Evolutionary conservation across 2,888 invertebrate species (phyloP).

Genomic region (Dolichopus griseipennis): DNA sequence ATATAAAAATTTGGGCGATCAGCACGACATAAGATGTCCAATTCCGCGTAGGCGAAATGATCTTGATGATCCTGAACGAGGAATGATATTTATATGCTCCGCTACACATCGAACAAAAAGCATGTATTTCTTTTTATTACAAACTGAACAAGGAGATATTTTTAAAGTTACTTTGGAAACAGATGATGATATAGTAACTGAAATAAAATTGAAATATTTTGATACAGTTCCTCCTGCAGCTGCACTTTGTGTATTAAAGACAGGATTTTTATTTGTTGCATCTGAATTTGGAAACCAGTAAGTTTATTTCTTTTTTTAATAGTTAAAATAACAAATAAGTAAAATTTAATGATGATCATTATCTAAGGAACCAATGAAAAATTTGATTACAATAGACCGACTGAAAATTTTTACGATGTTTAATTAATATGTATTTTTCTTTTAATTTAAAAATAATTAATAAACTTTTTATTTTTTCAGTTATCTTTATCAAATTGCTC

Average conservation of each 20-base stretch:
- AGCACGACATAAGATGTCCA: slow-evolving; percentile 96
- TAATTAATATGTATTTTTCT: neutral
- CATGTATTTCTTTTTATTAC: slow-evolving; percentile 98
- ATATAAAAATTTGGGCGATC: slow-evolving; percentile 98
- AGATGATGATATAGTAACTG: slow-evolving; percentile 96
- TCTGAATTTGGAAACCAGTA: slow-evolving; percentile 99
- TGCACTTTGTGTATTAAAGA: slow-evolving; percentile 95
- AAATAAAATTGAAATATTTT: slow-evolving; percentile 98
- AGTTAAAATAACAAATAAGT: neutral
- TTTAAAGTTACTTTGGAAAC: slow-evolving; percentile 94
- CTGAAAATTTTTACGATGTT: slow-evolving; percentile 14
- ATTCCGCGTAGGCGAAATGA: slow-evolving; percentile 95
- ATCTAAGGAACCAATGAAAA: slow-evolving; percentile 17
- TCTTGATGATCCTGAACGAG: slow-evolving; percentile 96
- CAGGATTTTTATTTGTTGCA: slow-evolving; percentile 96
- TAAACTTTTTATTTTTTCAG: slow-evolving; percentile 48
- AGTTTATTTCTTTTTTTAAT: slow-evolving; percentile 45
- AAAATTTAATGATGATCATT: slow-evolving; percentile 12
- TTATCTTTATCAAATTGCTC: slow-evolving; percentile 97
- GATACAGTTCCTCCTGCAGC: slow-evolving; percentile 97
- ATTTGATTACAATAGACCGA: slow-evolving; percentile 13
- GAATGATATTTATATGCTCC: slow-evolving; percentile 98
- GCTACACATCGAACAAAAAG: slow-evolving; percentile 99
- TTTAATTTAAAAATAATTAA: neutral
- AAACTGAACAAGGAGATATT: slow-evolving; percentile 96